These are phyloP conservation scores for Carcina quercana DNA, from an alignment of 2,888 invertebrate genomes.

Conservation along the genomic window DNA sequence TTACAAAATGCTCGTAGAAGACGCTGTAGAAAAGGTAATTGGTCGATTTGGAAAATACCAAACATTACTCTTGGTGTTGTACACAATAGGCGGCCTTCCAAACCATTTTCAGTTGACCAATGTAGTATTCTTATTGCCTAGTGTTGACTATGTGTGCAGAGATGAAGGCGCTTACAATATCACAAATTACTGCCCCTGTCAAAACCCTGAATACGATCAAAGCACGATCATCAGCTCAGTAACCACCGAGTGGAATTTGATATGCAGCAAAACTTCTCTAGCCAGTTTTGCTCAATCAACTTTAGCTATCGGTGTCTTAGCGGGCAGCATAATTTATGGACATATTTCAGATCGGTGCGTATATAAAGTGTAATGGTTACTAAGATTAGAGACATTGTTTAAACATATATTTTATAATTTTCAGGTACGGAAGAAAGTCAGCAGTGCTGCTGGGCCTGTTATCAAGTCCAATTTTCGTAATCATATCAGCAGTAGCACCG, in stretches of 20 bases:
- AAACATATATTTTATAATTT: constrained; percentile 11
- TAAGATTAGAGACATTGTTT: neutral
- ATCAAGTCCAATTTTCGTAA: constrained; percentile 70
- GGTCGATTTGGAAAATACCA: constrained; percentile 65
- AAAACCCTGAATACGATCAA: constrained; percentile 66
- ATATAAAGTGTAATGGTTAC: neutral
- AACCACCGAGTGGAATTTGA: constrained; percentile 75
- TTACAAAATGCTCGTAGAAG: constrained; percentile 22
- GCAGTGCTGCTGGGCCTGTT: constrained; percentile 74
- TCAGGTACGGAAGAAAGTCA: constrained; percentile 77
- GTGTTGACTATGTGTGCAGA: constrained; percentile 60
- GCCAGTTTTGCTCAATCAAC: constrained; percentile 72
- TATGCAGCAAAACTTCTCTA: constrained; percentile 69
- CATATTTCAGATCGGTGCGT: constrained; percentile 63
- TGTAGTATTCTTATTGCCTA: constrained; percentile 72
- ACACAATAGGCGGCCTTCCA: constrained; percentile 68
- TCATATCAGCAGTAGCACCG: constrained; percentile 69
- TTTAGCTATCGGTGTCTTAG: constrained; percentile 71
- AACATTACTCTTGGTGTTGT: constrained; percentile 52
- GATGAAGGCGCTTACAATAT: constrained; percentile 41
- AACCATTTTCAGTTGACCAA: constrained; percentile 73
- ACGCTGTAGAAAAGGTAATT: constrained; percentile 48
- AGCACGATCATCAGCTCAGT: constrained; percentile 71
- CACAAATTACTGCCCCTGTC: constrained; percentile 56
- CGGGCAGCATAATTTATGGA: constrained; percentile 71